phyloP scores from a whole-genome alignment of 92 coral and sea anemone genomes.

The Epizoanthus rinbou region DNA sequence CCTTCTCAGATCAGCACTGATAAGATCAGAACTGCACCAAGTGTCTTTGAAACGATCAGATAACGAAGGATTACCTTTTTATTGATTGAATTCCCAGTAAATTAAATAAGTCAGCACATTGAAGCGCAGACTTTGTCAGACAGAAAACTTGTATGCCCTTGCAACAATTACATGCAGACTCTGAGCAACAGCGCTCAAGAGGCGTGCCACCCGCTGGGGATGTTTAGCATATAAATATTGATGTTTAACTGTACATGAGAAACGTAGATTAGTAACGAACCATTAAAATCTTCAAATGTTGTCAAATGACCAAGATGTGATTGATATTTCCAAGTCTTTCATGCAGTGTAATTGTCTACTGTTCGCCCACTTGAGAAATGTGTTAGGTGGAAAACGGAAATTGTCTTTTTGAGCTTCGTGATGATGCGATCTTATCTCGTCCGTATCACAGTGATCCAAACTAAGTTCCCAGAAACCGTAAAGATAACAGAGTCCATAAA shows the following conservation, averaged over 20 bases:
- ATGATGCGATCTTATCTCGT: constrained; percentile 19
- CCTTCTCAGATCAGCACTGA: constrained; percentile 11
- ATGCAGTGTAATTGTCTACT: not conserved
- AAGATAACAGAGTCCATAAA: constrained; percentile 28
- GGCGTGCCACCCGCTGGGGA: constrained; percentile 23
- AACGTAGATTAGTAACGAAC: not conserved
- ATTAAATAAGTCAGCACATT: not conserved
- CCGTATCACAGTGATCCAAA: constrained; percentile 9
- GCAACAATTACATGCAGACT: constrained; percentile 8
- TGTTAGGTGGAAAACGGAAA: not conserved
- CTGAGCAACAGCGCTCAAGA: not conserved
- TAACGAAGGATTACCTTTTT: constrained; percentile 8
- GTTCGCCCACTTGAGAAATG: not conserved
- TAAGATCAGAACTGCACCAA: constrained; percentile 15
- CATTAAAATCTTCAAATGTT: not conserved
- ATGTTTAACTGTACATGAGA: constrained; percentile 24
- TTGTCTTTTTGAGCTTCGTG: not conserved
- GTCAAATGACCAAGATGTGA: not conserved
- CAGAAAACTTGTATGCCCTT: not conserved
- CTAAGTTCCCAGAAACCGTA: not conserved
- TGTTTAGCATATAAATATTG: constrained; percentile 38
- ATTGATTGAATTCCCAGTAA: not conserved
- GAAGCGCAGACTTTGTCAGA: not conserved
- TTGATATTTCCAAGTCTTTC: not conserved
- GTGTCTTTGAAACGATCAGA: constrained; percentile 29